These are phyloP conservation scores for Oncorhynchus nerka DNA, from an alignment of 2,113 vertebrate species.

Conservation along the genomic window DNA sequence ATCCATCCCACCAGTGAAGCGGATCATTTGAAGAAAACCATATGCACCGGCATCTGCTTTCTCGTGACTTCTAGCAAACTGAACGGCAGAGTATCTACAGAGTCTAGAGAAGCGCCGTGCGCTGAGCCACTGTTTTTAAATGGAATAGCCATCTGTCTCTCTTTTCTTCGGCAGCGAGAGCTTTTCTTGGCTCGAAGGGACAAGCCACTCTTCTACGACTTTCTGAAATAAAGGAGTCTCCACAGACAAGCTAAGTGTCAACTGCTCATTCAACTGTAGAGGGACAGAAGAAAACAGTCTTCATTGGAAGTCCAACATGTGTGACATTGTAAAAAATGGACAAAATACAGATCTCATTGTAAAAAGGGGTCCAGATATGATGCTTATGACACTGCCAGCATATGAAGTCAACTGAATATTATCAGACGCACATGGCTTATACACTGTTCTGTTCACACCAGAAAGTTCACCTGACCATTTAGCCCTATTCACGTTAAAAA, in stretches of 20 bases:
- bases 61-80: conserved; percentile 52
- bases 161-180: conserved; percentile 53
- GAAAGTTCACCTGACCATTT: neutral
- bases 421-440: conserved; percentile 27
- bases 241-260: conserved; percentile 43
- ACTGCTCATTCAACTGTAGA: conserved; percentile 51
- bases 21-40: conserved; percentile 68
- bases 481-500: too few species aligned
- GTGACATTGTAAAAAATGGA: neutral
- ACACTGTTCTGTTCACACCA: neutral
- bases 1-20: conserved; percentile 39
- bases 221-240: conserved; percentile 59
- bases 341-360: neutral
- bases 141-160: conserved; percentile 70
- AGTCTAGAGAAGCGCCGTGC: conserved; percentile 36
- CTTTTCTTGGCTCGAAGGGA: conserved; percentile 59
- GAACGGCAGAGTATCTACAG: conserved; percentile 42
- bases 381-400: conserved; percentile 42
- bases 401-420: conserved; percentile 47
- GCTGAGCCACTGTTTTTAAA: conserved; percentile 61
- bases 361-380: neutral
- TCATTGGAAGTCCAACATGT: conserved; percentile 33
- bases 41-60: conserved; percentile 75
- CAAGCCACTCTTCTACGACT: conserved; percentile 43
- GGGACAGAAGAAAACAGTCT: conserved; percentile 26